These are phyloP conservation scores for Eilema sororculum DNA, from an alignment of 2,888 invertebrate genomes.

Conservation along the genomic window DNA sequence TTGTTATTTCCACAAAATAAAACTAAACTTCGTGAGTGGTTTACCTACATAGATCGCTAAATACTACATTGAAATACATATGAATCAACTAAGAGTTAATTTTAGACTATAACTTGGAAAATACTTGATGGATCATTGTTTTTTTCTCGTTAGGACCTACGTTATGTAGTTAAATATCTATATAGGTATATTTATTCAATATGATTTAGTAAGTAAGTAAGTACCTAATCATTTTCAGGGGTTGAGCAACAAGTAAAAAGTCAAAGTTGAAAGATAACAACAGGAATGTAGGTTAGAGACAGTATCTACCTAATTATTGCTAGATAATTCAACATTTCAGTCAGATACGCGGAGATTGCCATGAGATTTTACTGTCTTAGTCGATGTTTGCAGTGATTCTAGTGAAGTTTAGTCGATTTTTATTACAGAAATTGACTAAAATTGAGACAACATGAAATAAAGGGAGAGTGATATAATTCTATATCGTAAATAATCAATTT, in stretches of 20 bases:
- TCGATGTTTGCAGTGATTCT: slow-evolving; percentile 21
- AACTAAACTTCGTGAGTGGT: slow-evolving; percentile 7
- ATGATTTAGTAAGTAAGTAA: slow-evolving; percentile 1
- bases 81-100: neutral
- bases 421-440: neutral
- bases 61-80: slow-evolving; percentile 15
- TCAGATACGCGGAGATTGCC: slow-evolving; percentile 29
- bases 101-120: neutral
- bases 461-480: no score
- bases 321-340: slow-evolving; percentile 43
- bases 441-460: neutral
- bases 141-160: no score
- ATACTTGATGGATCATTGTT: neutral
- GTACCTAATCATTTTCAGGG: slow-evolving; percentile 8
- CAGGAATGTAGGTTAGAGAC: slow-evolving; percentile 26
- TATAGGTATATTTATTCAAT: neutral
- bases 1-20: slow-evolving; percentile 19
- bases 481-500: no score
- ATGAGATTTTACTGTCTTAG: slow-evolving; percentile 23
- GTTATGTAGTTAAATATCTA: neutral
- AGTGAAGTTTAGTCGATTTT: neutral
- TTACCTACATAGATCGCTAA: slow-evolving; percentile 13
- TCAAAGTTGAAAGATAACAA: slow-evolving; percentile 51
- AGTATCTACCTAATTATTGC: slow-evolving; percentile 24
- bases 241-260: slow-evolving; percentile 41